These are phyloP conservation scores for Phrynocephalus guinanensis DNA, from an alignment of 2,797 vertebrate species.

Conservation along the genomic window DNA sequence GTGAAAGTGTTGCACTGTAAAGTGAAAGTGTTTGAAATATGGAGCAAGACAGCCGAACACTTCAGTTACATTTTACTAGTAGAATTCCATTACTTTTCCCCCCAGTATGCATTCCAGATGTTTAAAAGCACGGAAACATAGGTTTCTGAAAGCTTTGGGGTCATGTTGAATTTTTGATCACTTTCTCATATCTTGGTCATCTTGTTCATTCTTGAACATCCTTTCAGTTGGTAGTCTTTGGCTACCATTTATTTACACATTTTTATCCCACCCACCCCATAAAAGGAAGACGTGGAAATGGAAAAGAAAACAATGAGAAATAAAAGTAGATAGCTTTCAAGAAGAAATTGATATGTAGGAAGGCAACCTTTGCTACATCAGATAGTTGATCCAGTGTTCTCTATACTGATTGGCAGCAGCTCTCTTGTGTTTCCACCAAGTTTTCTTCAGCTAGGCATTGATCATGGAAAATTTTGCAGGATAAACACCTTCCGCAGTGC, in stretches of 20 bases:
- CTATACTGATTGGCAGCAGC: too few species aligned
- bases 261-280: slow-evolving; percentile 32
- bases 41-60: slow-evolving; percentile 74
- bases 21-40: slow-evolving; percentile 77
- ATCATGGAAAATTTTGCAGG: too few species aligned
- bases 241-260: slow-evolving; percentile 54
- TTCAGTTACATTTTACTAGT: slow-evolving; percentile 77
- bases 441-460: too few species aligned
- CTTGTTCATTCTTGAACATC: slow-evolving; percentile 40
- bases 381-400: too few species aligned
- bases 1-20: slow-evolving; percentile 76
- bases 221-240: slow-evolving; percentile 37
- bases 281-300: too few species aligned
- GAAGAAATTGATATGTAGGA: too few species aligned
- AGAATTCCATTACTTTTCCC: slow-evolving; percentile 21
- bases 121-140: slow-evolving; percentile 54
- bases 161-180: slow-evolving; percentile 55
- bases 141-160: slow-evolving; percentile 49
- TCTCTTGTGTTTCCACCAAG: too few species aligned
- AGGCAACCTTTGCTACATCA: too few species aligned
- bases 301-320: too few species aligned
- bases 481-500: too few species aligned
- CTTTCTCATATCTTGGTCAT: slow-evolving; percentile 53
- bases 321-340: too few species aligned
- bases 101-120: slow-evolving; percentile 77